Evolutionary conservation across 1,140 invertebrate species (phyloP).

Genomic region (Drosophila setifemur): DNA sequence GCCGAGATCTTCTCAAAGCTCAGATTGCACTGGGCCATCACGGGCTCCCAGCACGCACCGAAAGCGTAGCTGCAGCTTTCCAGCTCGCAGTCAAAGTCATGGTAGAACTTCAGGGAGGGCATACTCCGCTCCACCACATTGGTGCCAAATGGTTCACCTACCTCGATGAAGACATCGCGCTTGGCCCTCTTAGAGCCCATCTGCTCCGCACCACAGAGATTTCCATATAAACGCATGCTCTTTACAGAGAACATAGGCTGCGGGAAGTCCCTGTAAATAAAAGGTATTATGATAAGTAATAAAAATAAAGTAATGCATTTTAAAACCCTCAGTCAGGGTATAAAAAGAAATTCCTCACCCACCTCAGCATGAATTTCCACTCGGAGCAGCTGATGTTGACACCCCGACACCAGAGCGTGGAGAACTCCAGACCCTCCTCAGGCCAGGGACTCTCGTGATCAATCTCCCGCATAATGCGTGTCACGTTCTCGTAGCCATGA

Average conservation of each 20-base stretch:
- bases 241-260: slow-evolving; percentile 94
- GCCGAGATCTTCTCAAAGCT: slow-evolving; percentile 93
- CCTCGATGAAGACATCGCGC: slow-evolving; percentile 87
- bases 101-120: slow-evolving; percentile 98
- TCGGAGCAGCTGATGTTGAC: slow-evolving; percentile 91
- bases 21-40: slow-evolving; percentile 96
- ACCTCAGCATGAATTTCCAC: slow-evolving; percentile 92
- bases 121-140: slow-evolving; percentile 92
- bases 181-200: slow-evolving; percentile 90
- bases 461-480: slow-evolving; percentile 89
- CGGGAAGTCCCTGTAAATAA: slow-evolving; percentile 92
- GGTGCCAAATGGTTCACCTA: slow-evolving; percentile 90
- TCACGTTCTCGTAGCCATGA: slow-evolving; percentile 91
- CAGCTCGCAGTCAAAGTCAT: slow-evolving; percentile 98
- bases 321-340: too few species aligned
- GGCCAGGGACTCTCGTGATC: slow-evolving; percentile 95
- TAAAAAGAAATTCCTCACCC: not conserved
- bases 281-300: not conserved
- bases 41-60: slow-evolving; percentile 99
- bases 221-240: slow-evolving; percentile 93
- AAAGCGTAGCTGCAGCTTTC: slow-evolving; percentile 95
- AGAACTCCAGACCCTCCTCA: slow-evolving; percentile 94
- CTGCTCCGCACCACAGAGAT: slow-evolving; percentile 94
- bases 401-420: slow-evolving; percentile 95
- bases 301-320: too few species aligned